Base-by-base conservation (phyloP, 2,888 invertebrate species). In the Ernsta delagoae region DNA sequence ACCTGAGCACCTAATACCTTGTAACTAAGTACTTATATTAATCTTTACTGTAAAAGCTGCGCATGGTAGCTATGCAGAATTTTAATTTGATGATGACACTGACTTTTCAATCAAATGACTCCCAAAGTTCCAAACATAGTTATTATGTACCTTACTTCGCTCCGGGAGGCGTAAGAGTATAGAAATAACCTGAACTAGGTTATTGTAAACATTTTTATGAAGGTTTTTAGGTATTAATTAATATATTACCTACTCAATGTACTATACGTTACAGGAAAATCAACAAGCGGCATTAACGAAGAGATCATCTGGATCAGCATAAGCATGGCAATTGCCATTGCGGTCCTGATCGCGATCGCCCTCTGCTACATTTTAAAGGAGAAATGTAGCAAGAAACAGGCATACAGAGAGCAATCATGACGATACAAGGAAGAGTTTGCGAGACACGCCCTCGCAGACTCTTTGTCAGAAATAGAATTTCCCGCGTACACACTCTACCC, bases 301-400 rank as follows among this genome's bases (percentile, higher is more conserved):
- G 97, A 97, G 87, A 97, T 97, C 77, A 97, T 97, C 83, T 97
- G 97, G 97, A 97, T 97, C 80, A 97, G 97, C 90, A 97, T 97
- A 85, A 97, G 97, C 65, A 97, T 97, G 97, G 97, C 97, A 45
- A 96, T 97, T 74, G 96, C 97, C 70, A 97, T 97, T 77, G 96
- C 96, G 6, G 94, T 97, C 4, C 94, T 97, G 64, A 97, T 97
- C 84, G 96, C 96, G 34, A 96, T 97, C 78, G 97, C 97, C 0
- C 92, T 97, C 11, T 97, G 97, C 91, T 97, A 97, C 87, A 96
- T 97, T 75, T 95, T 96, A 74, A 94, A 96, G 70, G 97, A 97
- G 89, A 97, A 97, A 83, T 97, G 97, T 86, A 95, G 95, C 78
- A 96, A 96, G 79, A 93, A 96, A 71, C 94, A 96, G 72, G 96